These are phyloP conservation scores for Pocillopora meandrina DNA, from an alignment of 92 coral and sea anemone genomes.

Conservation along the genomic window DNA sequence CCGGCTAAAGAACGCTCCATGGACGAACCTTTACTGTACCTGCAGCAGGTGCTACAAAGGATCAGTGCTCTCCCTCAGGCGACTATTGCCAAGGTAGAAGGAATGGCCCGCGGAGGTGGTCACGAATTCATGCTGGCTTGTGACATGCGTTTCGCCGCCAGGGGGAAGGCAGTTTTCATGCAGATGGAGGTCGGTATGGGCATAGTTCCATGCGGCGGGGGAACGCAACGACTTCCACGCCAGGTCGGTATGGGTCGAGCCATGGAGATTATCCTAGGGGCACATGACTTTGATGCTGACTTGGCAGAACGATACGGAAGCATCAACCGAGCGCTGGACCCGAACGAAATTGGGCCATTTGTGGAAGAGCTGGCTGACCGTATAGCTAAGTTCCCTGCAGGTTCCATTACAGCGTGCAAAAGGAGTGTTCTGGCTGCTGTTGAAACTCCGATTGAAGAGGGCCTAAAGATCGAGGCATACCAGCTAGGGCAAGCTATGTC, in stretches of 20 bases:
- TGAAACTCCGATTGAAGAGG: constrained; percentile 84
- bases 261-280: constrained; percentile 84
- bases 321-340: constrained; percentile 81
- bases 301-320: constrained; percentile 85
- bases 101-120: constrained; percentile 92
- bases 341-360: constrained; percentile 85
- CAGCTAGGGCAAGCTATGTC: constrained; percentile 90
- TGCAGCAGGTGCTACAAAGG: constrained; percentile 78
- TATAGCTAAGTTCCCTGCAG: constrained; percentile 87
- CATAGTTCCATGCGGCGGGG: constrained; percentile 92
- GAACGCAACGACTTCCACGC: constrained; percentile 86
- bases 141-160: constrained; percentile 95
- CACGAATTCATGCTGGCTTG: constrained; percentile 92
- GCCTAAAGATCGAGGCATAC: constrained; percentile 79
- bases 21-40: constrained; percentile 72
- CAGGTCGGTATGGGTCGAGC: constrained; percentile 96
- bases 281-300: constrained; percentile 91
- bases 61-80: constrained; percentile 87
- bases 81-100: constrained; percentile 91
- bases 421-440: constrained; percentile 70
- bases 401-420: constrained; percentile 83
- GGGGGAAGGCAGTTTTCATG: constrained; percentile 91
- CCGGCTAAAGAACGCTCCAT: constrained; percentile 70
- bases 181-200: constrained; percentile 98
- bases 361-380: constrained; percentile 91